Evolutionary conservation across 2,113 vertebrate genomes (phyloP), one percentile per base, ranked within the genome.

Genomic region (Microtus montanus): DNA sequence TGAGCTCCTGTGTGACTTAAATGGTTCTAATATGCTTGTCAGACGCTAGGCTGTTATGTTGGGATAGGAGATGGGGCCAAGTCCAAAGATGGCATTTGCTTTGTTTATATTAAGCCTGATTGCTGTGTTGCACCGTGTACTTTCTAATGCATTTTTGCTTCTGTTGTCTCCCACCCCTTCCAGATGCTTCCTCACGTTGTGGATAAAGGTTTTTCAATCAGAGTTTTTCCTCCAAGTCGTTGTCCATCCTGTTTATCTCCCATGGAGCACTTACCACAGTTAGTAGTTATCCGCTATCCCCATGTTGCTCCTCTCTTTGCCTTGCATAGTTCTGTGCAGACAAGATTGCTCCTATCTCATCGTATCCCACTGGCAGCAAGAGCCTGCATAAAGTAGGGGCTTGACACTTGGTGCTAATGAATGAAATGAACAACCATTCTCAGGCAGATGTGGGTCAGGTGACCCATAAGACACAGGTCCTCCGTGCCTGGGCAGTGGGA

Each of bases 101-200:
- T 92, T 44, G 24, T 19, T 11, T 79, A 19, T 12, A 52, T 77
- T 58, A 83, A 97, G 54, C 3, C 15, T 77, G 63, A 41, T n/a
- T 9, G 41, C 84, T 90, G 13, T 20, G 35, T 63, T 75, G n/a
- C 19, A 41, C 44, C 82, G 0, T 33, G 33, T 4, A n/a, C n/a
- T 93, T 86, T 44, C 14, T 41, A 83, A 84, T 68, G 66, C 73
- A 73, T 35, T 85, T 84, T 93, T 86, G 28, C 58, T 85, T 84
- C 74, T 44, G 7, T 86, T 52, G 71, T 70, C 49, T 73, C 33
- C n/a, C 47, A 82, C 22, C 41, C 90, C 66, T 9, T 49, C 77
- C 70, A 64, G 28, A 19, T 22, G 20, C 47, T 33, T 86, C 44
- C 78, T 80, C 41, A 35, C 87, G 17, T 49, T 33, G 9, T 17